phyloP scores from a whole-genome alignment of 1,140 invertebrate genomes.

The Drosophila auraria region DNA sequence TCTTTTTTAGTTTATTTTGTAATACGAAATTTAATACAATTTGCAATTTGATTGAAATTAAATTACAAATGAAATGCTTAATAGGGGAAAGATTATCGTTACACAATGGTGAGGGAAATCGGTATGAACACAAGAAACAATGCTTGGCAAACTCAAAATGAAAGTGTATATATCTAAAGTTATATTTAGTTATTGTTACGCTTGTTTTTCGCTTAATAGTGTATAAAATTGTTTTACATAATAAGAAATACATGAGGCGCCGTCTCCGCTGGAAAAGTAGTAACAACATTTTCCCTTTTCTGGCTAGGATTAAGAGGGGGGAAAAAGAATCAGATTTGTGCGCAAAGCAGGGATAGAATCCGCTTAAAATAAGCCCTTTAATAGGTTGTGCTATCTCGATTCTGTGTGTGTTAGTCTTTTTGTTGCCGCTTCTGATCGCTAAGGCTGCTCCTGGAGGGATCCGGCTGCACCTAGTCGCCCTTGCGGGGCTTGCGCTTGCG shows the following conservation, averaged over 20 bases:
- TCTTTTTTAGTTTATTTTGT: conserved; percentile 53
- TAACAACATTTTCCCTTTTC: neutral
- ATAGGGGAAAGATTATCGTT: conserved; percentile 24
- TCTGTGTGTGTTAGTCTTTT: conserved; percentile 70
- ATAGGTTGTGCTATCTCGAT: conserved; percentile 35
- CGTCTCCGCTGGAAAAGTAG: neutral
- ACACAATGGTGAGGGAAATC: conserved; percentile 18
- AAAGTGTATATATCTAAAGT: conserved; percentile 47
- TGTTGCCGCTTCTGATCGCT: conserved; percentile 52
- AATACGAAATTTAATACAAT: conserved; percentile 73
- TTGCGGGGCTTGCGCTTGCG: conserved; percentile 88
- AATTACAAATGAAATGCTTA: conserved; percentile 51
- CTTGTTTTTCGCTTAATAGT: conserved; percentile 38
- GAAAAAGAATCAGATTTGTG: conserved; percentile 35
- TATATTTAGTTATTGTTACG: conserved; percentile 72
- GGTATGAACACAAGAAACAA: conserved; percentile 55
- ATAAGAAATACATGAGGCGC: conserved; percentile 66
- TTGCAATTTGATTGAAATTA: conserved; percentile 63
- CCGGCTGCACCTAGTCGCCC: conserved; percentile 86
- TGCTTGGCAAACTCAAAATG: conserved; percentile 43
- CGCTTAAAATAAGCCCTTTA: conserved; percentile 27
- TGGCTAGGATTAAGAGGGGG: conserved; percentile 34
- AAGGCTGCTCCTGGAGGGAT: conserved; percentile 9
- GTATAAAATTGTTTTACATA: conserved; percentile 44
- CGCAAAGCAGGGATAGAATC: conserved; percentile 18